Evolutionary conservation across 2,888 invertebrate species (phyloP).

Genomic region (Aquatica leii): DNA sequence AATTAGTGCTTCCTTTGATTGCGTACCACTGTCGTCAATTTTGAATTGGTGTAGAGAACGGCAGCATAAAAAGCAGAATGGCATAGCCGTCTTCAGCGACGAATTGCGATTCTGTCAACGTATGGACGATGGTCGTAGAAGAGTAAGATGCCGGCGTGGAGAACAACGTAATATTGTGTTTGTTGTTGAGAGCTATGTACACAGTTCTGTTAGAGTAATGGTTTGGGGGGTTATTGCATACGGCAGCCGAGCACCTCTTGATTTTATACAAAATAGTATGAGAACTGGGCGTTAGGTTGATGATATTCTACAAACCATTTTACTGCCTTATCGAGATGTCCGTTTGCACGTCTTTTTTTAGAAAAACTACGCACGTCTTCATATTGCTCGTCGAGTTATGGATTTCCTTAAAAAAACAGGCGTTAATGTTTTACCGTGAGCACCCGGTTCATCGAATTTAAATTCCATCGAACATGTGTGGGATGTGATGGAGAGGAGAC

Average conservation of each 20-base stretch:
- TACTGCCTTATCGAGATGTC: too few species aligned
- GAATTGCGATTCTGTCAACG: slow-evolving; percentile 12
- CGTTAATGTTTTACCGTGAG: too few species aligned
- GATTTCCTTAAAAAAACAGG: too few species aligned
- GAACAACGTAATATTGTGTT: slow-evolving; percentile 13
- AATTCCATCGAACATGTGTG: too few species aligned
- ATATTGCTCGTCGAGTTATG: too few species aligned
- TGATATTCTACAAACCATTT: too few species aligned
- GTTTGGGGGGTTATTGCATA: slow-evolving; percentile 21
- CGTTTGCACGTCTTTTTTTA: background rate
- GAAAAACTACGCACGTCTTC: too few species aligned
- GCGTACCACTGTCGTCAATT: background rate
- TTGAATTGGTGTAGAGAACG: slow-evolving; percentile 1
- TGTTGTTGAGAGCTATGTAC: slow-evolving; percentile 10
- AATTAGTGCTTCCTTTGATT: background rate
- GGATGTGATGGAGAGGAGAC: too few species aligned
- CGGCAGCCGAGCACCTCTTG: slow-evolving; percentile 16
- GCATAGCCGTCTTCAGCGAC: slow-evolving; percentile 8
- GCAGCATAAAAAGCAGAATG: background rate
- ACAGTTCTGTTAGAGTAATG: slow-evolving; percentile 18
- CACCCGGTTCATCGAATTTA: too few species aligned
- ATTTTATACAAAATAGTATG: slow-evolving; percentile 18
- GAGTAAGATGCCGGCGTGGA: background rate
- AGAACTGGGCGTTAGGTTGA: background rate
- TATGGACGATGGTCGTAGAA: slow-evolving; percentile 11